These are phyloP conservation scores for Rhagophthalmus giganteus DNA, from an alignment of 2,888 invertebrate species.

Conservation along the genomic window DNA sequence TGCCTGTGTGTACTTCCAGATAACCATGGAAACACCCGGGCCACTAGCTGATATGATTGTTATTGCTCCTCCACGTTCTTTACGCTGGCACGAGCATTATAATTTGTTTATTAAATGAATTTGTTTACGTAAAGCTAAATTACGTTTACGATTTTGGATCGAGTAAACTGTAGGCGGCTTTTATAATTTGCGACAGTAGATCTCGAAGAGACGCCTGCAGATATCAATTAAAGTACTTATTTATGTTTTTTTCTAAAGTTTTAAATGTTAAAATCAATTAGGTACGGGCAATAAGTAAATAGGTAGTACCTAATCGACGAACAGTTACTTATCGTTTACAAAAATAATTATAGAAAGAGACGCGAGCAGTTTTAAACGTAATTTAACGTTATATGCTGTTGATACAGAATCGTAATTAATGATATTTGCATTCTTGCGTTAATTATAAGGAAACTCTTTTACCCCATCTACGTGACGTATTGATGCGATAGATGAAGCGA, in stretches of 20 bases:
- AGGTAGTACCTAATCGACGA: too few species aligned
- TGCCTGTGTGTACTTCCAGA: conserved; percentile 32
- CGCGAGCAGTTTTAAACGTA: too few species aligned
- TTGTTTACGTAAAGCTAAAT: background rate
- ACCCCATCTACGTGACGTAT: conserved; percentile 11
- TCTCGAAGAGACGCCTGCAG: conserved; percentile 11
- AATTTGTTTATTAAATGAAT: conserved; percentile 20
- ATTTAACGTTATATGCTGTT: too few species aligned
- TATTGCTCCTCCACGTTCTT: conserved; percentile 22
- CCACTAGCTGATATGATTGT: conserved; percentile 28
- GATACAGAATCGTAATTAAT: too few species aligned
- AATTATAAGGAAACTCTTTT: conserved; percentile 10
- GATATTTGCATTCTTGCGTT: conserved; percentile 2
- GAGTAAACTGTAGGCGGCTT: too few species aligned
- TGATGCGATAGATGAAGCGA: conserved; percentile 14
- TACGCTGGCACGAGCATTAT: conserved; percentile 9
- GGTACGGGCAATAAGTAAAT: background rate
- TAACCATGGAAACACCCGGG: conserved; percentile 33
- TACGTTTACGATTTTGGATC: too few species aligned
- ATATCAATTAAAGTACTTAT: conserved; percentile 25
- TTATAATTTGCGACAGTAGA: too few species aligned
- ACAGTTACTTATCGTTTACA: too few species aligned
- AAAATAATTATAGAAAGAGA: too few species aligned
- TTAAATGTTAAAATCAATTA: background rate
- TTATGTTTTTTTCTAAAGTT: conserved; percentile 18